Evolutionary conservation across 2,113 vertebrate species (phyloP), one percentile per base, ranked within the genome.

Genomic region (Rhea americana): DNA sequence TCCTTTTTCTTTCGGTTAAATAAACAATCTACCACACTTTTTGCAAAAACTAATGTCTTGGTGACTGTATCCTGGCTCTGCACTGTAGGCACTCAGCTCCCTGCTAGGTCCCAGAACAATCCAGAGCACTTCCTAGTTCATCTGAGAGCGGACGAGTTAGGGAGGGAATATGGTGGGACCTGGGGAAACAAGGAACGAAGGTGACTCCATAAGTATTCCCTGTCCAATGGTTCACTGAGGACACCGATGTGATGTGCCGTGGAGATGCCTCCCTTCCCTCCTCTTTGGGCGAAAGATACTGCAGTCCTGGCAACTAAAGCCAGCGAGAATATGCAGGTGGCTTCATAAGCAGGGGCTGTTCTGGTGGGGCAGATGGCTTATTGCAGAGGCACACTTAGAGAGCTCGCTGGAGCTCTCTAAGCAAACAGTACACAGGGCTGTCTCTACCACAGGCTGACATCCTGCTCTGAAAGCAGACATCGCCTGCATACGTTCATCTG

Each of bases 151-250:
- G 43, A 65, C 32, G 55, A 87, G 32, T n/a, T 28, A 48, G 47
- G 83, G 53, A 96, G 65, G 51, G 89, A 85, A 88, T 6, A 68
- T 21, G 50, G 74, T 76, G 19, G 2, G 37, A 47, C 67, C 28
- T 85, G 68, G 66, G 74, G 51, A 94, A 89, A 77, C 1, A 16
- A 48, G 86, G 56, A 89, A 82, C 37, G 22, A 55, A 91, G 88
- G 28, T 19, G 67, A 2, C 15, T 82, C 51, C 3, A 9, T 65
- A 41, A 79, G 41, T 22, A 72, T 65, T 93, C 84, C 76, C 73
- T 75, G 91, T 76, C 87, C 79, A 83, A 47, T 48, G 70, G 88
- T 76, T 93, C 90, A 94, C 63, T 18, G 24, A 45, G 71, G 71
- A 21, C 51, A 77, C 43, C 62, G 20, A n/a, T 30, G 77, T 17